A percentile compares a stretch with the other conserved stretches of the same genome.
Conservation (phyloP, 2,113 vertebrate genomes). For the Pteropus alecto region DNA sequence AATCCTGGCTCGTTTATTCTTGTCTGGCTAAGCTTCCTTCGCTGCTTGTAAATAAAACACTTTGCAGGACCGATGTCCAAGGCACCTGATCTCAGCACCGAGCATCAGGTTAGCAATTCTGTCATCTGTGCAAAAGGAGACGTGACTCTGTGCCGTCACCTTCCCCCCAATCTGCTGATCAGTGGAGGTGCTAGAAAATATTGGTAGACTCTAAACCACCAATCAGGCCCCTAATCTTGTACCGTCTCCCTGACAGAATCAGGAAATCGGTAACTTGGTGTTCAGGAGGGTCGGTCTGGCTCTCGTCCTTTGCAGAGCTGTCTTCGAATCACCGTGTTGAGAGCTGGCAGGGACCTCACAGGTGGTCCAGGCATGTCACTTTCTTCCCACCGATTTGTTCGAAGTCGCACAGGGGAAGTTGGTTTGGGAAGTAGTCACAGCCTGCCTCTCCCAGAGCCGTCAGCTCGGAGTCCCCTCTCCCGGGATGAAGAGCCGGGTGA, state of each 20-base stretch:
- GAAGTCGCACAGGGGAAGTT: too few species aligned
- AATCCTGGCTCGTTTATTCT: not conserved
- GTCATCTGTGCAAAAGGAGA: not conserved
- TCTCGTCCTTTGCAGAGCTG: too few species aligned
- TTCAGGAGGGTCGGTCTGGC: not conserved
- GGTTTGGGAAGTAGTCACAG: too few species aligned
- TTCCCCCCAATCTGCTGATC: not conserved
- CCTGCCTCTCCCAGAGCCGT: not conserved
- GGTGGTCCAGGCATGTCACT: fast-evolving
- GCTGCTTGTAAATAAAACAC: not conserved
- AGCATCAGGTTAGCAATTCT: not conserved
- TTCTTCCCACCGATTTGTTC: not conserved
- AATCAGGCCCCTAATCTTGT: not conserved
- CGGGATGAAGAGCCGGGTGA: not conserved
- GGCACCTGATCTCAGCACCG: not conserved
- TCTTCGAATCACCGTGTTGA: too few species aligned
- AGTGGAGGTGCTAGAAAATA: not conserved
- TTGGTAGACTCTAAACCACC: not conserved
- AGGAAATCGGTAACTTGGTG: not conserved
- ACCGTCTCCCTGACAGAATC: too few species aligned
- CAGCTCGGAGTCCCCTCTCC: not conserved
- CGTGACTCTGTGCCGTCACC: not conserved
- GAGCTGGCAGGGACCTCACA: too few species aligned
- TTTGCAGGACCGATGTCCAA: not conserved
- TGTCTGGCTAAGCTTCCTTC: not conserved